Conservation (phyloP, 1,140 invertebrate genomes). For the Drosophila teissieri region DNA sequence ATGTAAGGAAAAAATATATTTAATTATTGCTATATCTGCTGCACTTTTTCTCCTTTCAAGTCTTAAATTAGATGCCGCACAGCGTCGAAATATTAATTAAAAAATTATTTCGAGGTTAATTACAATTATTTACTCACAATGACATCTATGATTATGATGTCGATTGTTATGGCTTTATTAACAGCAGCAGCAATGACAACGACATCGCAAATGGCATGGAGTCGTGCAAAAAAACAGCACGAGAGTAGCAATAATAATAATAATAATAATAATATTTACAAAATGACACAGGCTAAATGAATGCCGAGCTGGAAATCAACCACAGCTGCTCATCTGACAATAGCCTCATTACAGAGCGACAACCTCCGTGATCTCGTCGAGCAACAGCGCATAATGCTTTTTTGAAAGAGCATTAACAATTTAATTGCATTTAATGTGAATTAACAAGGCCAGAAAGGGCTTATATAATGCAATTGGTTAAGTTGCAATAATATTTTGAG, state of each 20-base stretch:
- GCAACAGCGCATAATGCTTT: conserved; percentile 35
- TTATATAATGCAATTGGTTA: not conserved
- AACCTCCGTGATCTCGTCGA: not conserved
- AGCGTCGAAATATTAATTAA: conserved; percentile 44
- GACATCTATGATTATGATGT: conserved; percentile 66
- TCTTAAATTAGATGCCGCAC: conserved; percentile 19
- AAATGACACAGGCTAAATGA: conserved; percentile 41
- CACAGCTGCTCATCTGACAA: conserved; percentile 36
- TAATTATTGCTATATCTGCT: not conserved
- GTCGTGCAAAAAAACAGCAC: conserved; percentile 2
- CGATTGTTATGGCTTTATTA: conserved; percentile 69
- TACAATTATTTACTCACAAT: conserved; percentile 66
- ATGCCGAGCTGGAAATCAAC: conserved; percentile 33
- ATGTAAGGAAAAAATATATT: conserved; percentile 12
- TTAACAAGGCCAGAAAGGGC: conserved; percentile 19
- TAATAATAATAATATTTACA: conserved; percentile 54
- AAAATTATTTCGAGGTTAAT: conserved; percentile 61
- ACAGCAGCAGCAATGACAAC: conserved; percentile 19
- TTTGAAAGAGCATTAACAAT: conserved; percentile 38
- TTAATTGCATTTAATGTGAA: conserved; percentile 44
- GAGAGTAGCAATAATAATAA: conserved; percentile 38
- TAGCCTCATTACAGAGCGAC: conserved; percentile 44
- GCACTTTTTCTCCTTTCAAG: conserved; percentile 11
- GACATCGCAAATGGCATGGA: not conserved
- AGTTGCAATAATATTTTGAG: conserved; percentile 31